These are phyloP conservation scores for Rhineura floridana DNA, from an alignment of 2,113 vertebrate genomes.

Conservation along the genomic window DNA sequence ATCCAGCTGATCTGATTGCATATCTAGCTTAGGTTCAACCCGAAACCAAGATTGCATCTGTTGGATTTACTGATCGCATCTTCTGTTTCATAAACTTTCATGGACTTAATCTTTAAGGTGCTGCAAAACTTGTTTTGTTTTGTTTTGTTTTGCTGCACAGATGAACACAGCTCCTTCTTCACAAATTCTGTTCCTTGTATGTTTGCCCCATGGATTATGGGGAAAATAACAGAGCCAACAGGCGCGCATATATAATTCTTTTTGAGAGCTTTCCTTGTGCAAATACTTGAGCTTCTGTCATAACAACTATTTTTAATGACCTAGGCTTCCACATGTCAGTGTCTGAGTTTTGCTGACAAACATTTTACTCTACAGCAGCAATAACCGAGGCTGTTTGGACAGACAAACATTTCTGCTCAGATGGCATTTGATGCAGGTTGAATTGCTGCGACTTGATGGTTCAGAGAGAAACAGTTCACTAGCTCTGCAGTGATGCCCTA, in stretches of 20 bases:
- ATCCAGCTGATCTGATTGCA: neutral
- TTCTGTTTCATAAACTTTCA: neutral
- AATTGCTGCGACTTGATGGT: conserved; percentile 37
- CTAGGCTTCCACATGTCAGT: neutral
- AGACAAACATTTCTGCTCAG: conserved; percentile 31
- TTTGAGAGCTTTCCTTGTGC: neutral
- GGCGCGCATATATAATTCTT: neutral
- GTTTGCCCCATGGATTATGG: neutral
- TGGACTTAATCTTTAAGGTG: neutral
- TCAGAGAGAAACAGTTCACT: conserved; percentile 22
- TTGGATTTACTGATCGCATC: neutral
- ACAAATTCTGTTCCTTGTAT: neutral
- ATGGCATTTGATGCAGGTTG: neutral
- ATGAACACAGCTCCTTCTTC: neutral
- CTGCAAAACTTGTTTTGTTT: neutral
- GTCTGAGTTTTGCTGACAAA: conserved; percentile 8
- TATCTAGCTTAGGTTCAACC: neutral
- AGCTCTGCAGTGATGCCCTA: neutral
- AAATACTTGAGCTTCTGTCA: neutral
- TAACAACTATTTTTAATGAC: neutral
- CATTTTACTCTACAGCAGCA: conserved; percentile 11
- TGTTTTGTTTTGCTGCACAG: neutral
- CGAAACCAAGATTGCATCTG: neutral
- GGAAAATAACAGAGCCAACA: neutral
- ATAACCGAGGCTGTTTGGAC: neutral